phyloP scores from a whole-genome alignment of 2,797 vertebrate species.

The Lepus oiostolus region DNA sequence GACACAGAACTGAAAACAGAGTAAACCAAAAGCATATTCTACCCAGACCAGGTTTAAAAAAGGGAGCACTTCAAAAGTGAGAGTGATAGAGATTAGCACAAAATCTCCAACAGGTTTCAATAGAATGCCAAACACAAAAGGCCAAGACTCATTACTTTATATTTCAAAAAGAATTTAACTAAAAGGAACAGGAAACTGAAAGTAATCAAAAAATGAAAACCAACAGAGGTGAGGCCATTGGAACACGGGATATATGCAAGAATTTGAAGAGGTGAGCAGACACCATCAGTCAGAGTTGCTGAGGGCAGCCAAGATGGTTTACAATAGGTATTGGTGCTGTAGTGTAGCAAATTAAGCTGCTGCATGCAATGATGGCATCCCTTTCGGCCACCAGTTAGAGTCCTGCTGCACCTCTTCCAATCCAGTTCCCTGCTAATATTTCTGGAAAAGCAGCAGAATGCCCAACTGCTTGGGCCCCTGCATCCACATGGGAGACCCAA shows the following conservation, averaged over 20 bases:
- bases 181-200: slow-evolving; percentile 48
- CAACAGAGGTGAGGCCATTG: background rate
- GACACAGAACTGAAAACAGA: background rate
- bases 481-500: too few species aligned
- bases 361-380: too few species aligned
- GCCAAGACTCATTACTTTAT: background rate
- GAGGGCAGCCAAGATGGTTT: too few species aligned
- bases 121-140: slow-evolving; percentile 1
- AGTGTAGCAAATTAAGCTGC: too few species aligned
- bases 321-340: too few species aligned
- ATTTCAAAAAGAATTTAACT: background rate
- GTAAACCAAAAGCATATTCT: background rate
- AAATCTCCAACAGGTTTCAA: slow-evolving; percentile 4
- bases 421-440: too few species aligned
- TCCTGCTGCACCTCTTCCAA: too few species aligned
- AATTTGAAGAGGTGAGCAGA: background rate
- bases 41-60: slow-evolving; percentile 7
- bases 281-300: background rate
- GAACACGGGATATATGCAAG: background rate
- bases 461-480: too few species aligned
- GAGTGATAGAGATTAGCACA: slow-evolving; percentile 5
- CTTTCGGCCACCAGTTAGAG: too few species aligned
- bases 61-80: background rate
- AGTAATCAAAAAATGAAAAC: background rate
- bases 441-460: too few species aligned